Base-by-base conservation (phyloP, 2,113 vertebrate genomes). In the Marcusenius ussheri region DNA sequence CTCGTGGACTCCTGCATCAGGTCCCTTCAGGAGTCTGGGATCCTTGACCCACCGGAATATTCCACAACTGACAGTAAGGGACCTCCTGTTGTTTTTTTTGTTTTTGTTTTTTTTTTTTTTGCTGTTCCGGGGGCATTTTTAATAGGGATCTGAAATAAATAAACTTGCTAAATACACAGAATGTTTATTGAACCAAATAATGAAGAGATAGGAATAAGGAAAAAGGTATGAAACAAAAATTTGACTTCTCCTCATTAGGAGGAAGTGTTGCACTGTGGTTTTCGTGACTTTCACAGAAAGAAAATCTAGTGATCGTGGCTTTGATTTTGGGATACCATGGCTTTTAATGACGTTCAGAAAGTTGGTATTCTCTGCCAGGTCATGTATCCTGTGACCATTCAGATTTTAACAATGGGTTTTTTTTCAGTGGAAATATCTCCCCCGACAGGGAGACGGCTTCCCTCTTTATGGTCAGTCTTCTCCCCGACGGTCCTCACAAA, bases 1-100 rank as follows among this genome's bases (percentile, higher is more conserved):
- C 93, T 99, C 93, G 98, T 99, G 92, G 98, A 99, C 93, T 99
- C 98, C 77, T 99, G 98, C 93, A 99, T 99, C 93, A 96, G 98
- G 83, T 99, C 98, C 0, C 95, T 99, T 51, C 98, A 99, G 94
- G 98, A 99, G 91, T 99, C 98, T 24, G 98, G 98, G 90, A 99
- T 99, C 91, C 97, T 99, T 0, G 97, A 99, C 94, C 96, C 96
- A 27, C 97, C 97, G 92, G 97, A 97, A 90, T 98, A 97, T 90
- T 94, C 95, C 91, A 93, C 97, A 35, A 95, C 95, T 92, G 97
- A 99, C 96, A 96, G 98, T 99, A 96, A 97, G 98, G 95, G 51
- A 21, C 24, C n/a, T 7, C 13, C 10, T 45, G 39, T 70, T 88
- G 24, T 53, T 2, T 47, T 51, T 24, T 35, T 21, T 39, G 0